A percentile compares a stretch with the other conserved stretches of the same genome.
phyloP scores from a whole-genome alignment of 2,888 invertebrate genomes.

The Archips xylosteana region DNA sequence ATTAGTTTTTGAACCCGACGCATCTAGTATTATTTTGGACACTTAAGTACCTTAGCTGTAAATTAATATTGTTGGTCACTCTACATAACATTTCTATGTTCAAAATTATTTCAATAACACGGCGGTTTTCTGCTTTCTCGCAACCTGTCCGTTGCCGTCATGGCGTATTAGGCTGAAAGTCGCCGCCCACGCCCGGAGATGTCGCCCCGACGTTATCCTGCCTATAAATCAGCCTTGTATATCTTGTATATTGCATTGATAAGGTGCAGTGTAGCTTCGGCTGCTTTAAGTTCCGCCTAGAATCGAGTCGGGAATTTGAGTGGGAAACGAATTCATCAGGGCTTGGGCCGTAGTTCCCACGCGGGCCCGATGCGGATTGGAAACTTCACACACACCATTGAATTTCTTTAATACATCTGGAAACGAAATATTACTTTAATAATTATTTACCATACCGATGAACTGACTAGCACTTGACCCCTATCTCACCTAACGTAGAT shows the following conservation, averaged over 20 bases:
- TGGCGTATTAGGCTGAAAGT: conserved; percentile 50
- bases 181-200: conserved; percentile 52
- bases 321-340: not conserved
- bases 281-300: conserved; percentile 25
- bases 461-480: too few species aligned
- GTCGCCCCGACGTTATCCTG: conserved; percentile 63
- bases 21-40: too few species aligned
- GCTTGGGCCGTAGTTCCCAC: too few species aligned
- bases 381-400: too few species aligned
- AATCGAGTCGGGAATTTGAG: conserved; percentile 11
- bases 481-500: too few species aligned
- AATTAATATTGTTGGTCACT: not conserved
- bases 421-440: too few species aligned
- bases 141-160: conserved; percentile 42
- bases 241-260: conserved; percentile 65
- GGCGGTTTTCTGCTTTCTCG: conserved; percentile 11
- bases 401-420: too few species aligned
- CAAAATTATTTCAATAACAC: not conserved
- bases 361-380: too few species aligned
- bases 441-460: too few species aligned
- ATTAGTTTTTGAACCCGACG: too few species aligned
- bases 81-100: not conserved
- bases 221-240: conserved; percentile 69
- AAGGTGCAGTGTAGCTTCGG: conserved; percentile 48
- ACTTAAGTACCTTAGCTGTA: too few species aligned